phyloP scores from a whole-genome alignment of 2,888 invertebrate species.

The Eupithecia abbreviata region DNA sequence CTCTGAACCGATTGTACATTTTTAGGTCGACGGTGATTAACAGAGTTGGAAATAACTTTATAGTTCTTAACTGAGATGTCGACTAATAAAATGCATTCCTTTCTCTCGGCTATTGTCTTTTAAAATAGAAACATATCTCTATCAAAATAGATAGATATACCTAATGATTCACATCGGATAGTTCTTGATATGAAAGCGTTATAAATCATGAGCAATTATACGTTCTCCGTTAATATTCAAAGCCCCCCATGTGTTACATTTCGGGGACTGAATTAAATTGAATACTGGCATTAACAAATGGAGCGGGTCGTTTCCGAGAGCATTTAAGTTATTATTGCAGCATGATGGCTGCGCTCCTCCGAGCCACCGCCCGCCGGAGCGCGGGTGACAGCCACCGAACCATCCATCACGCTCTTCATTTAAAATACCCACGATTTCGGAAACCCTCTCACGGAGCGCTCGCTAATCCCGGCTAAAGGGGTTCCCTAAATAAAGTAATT shows the following conservation, averaged over 20 bases:
- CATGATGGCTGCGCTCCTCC: constrained; percentile 67
- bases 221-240: constrained; percentile 71
- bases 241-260: constrained; percentile 72
- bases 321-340: constrained; percentile 81
- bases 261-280: constrained; percentile 80
- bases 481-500: constrained; percentile 70
- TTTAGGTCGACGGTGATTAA: constrained; percentile 61
- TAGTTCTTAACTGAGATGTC: constrained; percentile 45
- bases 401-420: constrained; percentile 82
- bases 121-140: constrained; percentile 28
- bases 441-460: constrained; percentile 67
- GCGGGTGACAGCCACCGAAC: constrained; percentile 74
- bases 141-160: constrained; percentile 28
- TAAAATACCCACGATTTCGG: constrained; percentile 80
- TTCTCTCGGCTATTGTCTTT: constrained; percentile 39
- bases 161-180: constrained; percentile 12
- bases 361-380: constrained; percentile 37
- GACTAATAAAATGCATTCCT: constrained; percentile 43
- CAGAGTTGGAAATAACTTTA: constrained; percentile 57
- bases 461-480: constrained; percentile 71
- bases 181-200: constrained; percentile 41
- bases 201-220: constrained; percentile 62
- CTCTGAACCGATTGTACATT: constrained; percentile 59
- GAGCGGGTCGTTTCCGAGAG: constrained; percentile 77
- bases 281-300: constrained; percentile 83